Conservation (phyloP, 1,140 invertebrate species). For the Bombus superbus region DNA sequence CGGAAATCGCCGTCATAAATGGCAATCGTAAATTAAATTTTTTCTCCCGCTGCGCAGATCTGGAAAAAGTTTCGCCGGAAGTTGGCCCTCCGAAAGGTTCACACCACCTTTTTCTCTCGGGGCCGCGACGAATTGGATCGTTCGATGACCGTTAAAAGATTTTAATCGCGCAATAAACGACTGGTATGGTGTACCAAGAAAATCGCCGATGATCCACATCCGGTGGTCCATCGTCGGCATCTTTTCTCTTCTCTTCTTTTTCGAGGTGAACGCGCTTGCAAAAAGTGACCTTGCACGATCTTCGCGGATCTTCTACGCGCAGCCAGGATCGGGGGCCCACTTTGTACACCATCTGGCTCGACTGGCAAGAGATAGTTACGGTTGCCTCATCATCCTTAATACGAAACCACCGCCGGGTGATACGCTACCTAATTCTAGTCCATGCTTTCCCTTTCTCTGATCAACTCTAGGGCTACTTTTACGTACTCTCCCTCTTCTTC, state of each 20-base stretch:
- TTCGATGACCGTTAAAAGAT: constrained; percentile 26
- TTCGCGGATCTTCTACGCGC: constrained; percentile 37
- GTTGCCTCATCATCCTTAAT: constrained; percentile 66
- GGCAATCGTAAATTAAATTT: background rate
- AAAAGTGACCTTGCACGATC: constrained; percentile 71
- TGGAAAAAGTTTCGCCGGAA: constrained; percentile 4
- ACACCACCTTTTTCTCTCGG: background rate
- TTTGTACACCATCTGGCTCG: constrained; percentile 62
- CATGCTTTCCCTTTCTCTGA: background rate
- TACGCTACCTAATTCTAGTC: constrained; percentile 24
- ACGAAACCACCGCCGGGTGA: constrained; percentile 45
- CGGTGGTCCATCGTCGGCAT: constrained; percentile 51
- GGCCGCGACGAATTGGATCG: background rate
- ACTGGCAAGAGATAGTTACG: constrained; percentile 21
- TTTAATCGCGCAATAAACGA: constrained; percentile 57
- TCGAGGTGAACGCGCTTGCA: constrained; percentile 67
- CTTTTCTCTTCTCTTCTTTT: constrained; percentile 15
- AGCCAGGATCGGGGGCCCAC: constrained; percentile 25
- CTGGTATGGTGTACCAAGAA: constrained; percentile 27
- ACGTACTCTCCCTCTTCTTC: background rate
- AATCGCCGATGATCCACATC: constrained; percentile 55
- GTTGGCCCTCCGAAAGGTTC: background rate
- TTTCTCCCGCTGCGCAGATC: background rate
- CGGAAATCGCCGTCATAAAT: background rate
- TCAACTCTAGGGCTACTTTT: background rate